phyloP scores from a whole-genome alignment of 2,888 invertebrate genomes.

The Branchipolynoe longqiensis region DNA sequence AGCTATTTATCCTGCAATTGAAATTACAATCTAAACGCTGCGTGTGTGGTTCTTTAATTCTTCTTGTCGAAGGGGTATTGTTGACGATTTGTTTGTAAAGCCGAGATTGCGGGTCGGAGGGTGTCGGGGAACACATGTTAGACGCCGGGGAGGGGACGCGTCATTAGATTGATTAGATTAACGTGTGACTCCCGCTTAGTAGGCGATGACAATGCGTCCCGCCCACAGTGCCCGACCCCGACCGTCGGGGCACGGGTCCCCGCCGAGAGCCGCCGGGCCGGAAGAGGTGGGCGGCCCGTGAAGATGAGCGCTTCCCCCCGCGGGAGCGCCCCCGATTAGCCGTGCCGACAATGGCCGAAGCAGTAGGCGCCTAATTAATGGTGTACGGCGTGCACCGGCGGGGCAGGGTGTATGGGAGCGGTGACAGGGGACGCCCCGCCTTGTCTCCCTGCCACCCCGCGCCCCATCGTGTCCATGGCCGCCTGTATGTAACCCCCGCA shows the following conservation, averaged over 20 bases:
- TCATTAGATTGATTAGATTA: conserved; percentile 50
- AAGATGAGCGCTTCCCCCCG: conserved; percentile 38
- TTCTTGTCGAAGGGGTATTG: neutral
- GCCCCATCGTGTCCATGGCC: neutral
- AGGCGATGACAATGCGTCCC: conserved; percentile 11
- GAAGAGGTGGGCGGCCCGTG: conserved; percentile 54
- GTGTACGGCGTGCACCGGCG: neutral
- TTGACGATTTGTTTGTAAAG: too few relatives aligned
- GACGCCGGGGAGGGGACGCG: conserved; percentile 7
- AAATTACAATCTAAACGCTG: neutral
- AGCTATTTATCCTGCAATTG: neutral
- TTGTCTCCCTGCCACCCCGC: neutral
- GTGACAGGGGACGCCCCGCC: neutral
- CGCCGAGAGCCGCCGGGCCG: conserved; percentile 42
- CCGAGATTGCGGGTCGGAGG: conserved; percentile 18
- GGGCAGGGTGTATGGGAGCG: neutral
- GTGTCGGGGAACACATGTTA: conserved; percentile 48
- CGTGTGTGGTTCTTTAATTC: conserved; percentile 6
- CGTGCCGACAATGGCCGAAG: neutral
- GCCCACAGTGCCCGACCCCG: neutral
- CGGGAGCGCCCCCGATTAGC: conserved; percentile 44
- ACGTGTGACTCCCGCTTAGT: conserved; percentile 43
- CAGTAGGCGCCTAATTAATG: conserved; percentile 46
- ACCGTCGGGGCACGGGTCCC: conserved; percentile 33
- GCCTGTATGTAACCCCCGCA: neutral